Conservation (phyloP, 1,140 invertebrate genomes). For the honey bee (Apis mellifera) region Amel_HAv3.1 CM009931.2:9576501-9577000, state of each 20-base stretch:
- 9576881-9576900: not conserved
- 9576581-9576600: not conserved
- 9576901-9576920: constrained; percentile 66
- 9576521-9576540: no score
- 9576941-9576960: constrained; percentile 29
- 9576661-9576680: not conserved
- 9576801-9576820: not conserved
- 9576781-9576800: not conserved
- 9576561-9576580: not conserved
- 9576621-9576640: not conserved
- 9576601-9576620: not conserved
- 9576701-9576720: not conserved
- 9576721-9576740: not conserved
- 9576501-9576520: no score
- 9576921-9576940: constrained; percentile 69
- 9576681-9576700: not conserved
- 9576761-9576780: not conserved
- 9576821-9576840: not conserved
- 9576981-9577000: constrained; percentile 40
- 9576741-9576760: not conserved
- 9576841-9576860: not conserved
- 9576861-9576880: not conserved
- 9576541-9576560: no score
- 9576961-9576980: constrained; percentile 46
- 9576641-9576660: not conserved